These are phyloP conservation scores for Platycheirus rosarum DNA, from an alignment of 2,888 invertebrate genomes.

Conservation along the genomic window DNA sequence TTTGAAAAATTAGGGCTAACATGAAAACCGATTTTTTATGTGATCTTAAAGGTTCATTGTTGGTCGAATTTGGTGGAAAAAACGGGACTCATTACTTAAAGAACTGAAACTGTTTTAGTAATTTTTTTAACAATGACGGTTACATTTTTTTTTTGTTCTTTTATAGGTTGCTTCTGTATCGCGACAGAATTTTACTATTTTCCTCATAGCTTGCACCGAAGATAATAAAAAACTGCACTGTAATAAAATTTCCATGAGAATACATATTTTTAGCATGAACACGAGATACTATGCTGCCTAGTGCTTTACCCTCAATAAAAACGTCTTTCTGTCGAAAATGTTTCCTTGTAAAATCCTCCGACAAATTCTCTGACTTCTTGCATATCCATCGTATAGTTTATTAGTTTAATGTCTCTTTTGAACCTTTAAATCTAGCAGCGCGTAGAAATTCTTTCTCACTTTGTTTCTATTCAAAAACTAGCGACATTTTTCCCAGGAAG, in stretches of 20 bases:
- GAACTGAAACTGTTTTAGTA: conserved; percentile 3
- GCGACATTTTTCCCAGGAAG: conserved; percentile 65
- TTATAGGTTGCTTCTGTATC: conserved; percentile 16
- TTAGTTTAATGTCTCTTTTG: conserved; percentile 75
- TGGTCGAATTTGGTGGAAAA: neutral
- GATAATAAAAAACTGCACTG: conserved; percentile 17
- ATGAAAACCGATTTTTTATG: conserved; percentile 1
- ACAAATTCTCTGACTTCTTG: conserved; percentile 45
- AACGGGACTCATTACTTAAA: conserved; percentile 16
- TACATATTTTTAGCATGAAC: conserved; percentile 66
- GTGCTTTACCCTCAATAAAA: conserved; percentile 61
- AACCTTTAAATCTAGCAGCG: conserved; percentile 40
- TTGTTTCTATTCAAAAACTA: conserved; percentile 61
- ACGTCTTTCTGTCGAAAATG: conserved; percentile 55
- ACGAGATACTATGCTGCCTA: conserved; percentile 42
- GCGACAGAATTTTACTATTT: neutral
- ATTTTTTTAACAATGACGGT: conserved; percentile 26
- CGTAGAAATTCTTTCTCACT: conserved; percentile 65
- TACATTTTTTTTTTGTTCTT: conserved; percentile 1
- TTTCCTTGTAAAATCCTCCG: conserved; percentile 38
- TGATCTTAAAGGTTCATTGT: neutral
- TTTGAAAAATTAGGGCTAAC: conserved; percentile 18
- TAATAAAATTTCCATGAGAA: conserved; percentile 36
- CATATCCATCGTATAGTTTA: conserved; percentile 70
- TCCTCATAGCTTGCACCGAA: conserved; percentile 7